Conservation (phyloP, 2,113 vertebrate species). For the Rhipidura dahli region DNA sequence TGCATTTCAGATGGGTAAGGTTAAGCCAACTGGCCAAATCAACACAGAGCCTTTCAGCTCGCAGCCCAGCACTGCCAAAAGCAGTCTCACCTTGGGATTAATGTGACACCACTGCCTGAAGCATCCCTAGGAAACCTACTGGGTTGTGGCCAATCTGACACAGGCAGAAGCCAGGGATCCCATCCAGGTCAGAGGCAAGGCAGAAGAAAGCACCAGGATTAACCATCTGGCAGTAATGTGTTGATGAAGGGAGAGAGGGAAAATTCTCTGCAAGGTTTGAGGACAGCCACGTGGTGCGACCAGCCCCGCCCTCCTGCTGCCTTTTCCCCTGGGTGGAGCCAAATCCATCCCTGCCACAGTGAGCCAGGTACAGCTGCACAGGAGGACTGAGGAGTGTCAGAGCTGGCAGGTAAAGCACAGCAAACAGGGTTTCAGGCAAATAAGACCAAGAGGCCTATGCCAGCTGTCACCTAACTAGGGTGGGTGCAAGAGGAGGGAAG, state of each 20-base stretch:
- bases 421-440: rapidly evolving
- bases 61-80: not conserved
- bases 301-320: not conserved
- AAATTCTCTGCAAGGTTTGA: not conserved
- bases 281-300: rapidly evolving
- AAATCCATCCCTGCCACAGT: not conserved
- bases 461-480: not conserved
- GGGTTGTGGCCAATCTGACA: not conserved
- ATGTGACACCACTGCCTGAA: not conserved
- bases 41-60: not conserved
- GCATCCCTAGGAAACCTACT: not conserved
- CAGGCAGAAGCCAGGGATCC: not conserved
- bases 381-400: not conserved
- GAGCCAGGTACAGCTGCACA: rapidly evolving
- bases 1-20: not conserved
- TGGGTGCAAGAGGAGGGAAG: not conserved
- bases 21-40: not conserved
- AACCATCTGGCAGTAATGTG: not conserved
- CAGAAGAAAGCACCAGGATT: not conserved
- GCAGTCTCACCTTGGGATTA: not conserved
- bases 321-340: not conserved
- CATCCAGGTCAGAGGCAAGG: not conserved
- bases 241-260: not conserved
- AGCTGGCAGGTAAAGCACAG: not conserved
- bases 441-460: not conserved